A percentile compares a stretch with the other conserved stretches of the same genome.
These are phyloP conservation scores for Indri indri DNA, from an alignment of 2,113 vertebrate genomes.

Conservation along the genomic window DNA sequence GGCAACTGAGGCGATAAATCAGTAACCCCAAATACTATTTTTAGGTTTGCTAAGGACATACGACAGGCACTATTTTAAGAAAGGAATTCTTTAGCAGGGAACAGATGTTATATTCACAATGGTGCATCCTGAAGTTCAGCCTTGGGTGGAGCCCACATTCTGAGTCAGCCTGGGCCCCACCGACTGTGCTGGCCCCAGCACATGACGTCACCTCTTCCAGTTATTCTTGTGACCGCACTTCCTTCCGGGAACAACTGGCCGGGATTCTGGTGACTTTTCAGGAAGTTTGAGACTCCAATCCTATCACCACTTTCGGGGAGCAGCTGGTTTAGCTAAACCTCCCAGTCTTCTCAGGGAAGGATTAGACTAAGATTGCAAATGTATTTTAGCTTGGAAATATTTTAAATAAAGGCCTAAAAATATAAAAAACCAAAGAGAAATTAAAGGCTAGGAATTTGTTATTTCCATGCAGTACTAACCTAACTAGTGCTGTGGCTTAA, in stretches of 20 bases:
- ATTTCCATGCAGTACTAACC: not conserved
- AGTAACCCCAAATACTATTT: not conserved
- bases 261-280: not conserved
- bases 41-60: not conserved
- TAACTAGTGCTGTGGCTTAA: not conserved
- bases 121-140: not conserved
- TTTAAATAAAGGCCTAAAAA: not conserved
- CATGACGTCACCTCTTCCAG: fast-evolving
- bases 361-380: not conserved
- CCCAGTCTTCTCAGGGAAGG: not conserved
- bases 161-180: fast-evolving
- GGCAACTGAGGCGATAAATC: not conserved
- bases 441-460: not conserved
- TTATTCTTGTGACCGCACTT: not conserved
- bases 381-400: not conserved
- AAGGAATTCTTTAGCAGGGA: not conserved
- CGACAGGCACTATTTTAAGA: not conserved
- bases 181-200: not conserved
- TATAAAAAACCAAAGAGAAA: not conserved
- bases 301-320: not conserved
- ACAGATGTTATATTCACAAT: not conserved
- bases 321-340: not conserved
- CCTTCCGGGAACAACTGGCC: not conserved
- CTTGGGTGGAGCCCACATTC: fast-evolving
- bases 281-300: not conserved